phyloP scores from a whole-genome alignment of 2,888 invertebrate species.

The Pharmacophagus antenor region DNA sequence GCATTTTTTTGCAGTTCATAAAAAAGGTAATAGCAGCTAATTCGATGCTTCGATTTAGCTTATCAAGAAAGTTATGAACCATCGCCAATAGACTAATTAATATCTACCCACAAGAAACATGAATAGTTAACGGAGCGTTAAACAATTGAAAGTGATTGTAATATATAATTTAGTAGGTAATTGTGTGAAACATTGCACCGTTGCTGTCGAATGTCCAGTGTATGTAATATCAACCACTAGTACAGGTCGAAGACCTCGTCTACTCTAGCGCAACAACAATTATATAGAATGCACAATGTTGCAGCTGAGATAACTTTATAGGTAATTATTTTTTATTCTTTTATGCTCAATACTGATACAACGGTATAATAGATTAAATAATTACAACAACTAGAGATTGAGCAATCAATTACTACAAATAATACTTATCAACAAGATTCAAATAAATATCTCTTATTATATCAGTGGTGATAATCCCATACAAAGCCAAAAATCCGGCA shows the following conservation, averaged over 20 bases:
- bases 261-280: slow-evolving; percentile 23
- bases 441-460: too few species aligned
- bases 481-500: too few species aligned
- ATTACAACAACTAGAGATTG: background rate
- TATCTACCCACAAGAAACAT: background rate
- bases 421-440: too few species aligned
- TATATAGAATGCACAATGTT: slow-evolving; percentile 24
- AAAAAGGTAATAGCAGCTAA: too few species aligned
- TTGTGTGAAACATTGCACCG: slow-evolving; percentile 11
- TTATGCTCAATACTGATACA: background rate
- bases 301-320: slow-evolving; percentile 23
- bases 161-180: slow-evolving; percentile 10
- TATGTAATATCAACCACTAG: slow-evolving; percentile 9
- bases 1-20: too few species aligned
- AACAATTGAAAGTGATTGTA: slow-evolving; percentile 6
- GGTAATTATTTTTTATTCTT: slow-evolving; percentile 11
- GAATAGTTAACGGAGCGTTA: background rate
- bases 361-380: background rate
- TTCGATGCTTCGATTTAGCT: too few species aligned
- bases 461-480: too few species aligned
- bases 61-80: too few species aligned
- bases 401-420: too few species aligned
- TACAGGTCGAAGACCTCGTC: slow-evolving; percentile 18
- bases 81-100: too few species aligned
- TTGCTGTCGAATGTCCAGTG: background rate